Evolutionary conservation across 2,113 vertebrate species (phyloP), one percentile per base, ranked within the genome.

Genomic region (Cygnus buccinator): DNA sequence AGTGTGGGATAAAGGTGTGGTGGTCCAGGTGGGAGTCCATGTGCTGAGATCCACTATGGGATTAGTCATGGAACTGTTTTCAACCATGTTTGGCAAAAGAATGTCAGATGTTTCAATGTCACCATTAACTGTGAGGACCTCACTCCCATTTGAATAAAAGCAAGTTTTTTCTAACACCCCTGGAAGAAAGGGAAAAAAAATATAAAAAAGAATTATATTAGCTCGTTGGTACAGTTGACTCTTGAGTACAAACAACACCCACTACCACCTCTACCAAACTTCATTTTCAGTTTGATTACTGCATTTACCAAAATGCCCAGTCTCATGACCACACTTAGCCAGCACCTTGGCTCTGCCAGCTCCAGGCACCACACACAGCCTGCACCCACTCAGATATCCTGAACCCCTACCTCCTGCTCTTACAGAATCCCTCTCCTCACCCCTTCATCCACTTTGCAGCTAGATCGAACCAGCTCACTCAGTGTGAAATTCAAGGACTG

Each of bases 91-190:
- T 74, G 79, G 91, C 76, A 94, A 84, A 87, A 96, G 88, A 86
- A 89, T 50, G 39, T 90, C 87, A 67, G 97, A 84, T 8, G 59
- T 89, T 86, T 90, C 93, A 33, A 92, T 88, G 62, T 95, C 91
- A 68, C 96, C 71, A 9, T 97, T 97, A 61, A 93, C 93, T 58
- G 95, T 92, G 28, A 98, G 66, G n/a, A 92, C 76, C 31, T 98
- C 97, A 52, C 96, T 98, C 65, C 91, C 97, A 76, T 98, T 98
- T 79, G 97, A 97, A 86, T 98, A 97, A 95, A 98, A 97, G 84
- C 98, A 97, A 31, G 95, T 91, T 87, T 98, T 98, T 87, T 98
- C 98, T 88, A 98, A 94, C n/a, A 98, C 95, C 62, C 98, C 99
- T 99, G 94, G 48, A 97, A 94, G 66, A 95, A 43, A 87, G 77